Conservation (phyloP, 2,113 vertebrate genomes). For the Theristicus caerulescens region DNA sequence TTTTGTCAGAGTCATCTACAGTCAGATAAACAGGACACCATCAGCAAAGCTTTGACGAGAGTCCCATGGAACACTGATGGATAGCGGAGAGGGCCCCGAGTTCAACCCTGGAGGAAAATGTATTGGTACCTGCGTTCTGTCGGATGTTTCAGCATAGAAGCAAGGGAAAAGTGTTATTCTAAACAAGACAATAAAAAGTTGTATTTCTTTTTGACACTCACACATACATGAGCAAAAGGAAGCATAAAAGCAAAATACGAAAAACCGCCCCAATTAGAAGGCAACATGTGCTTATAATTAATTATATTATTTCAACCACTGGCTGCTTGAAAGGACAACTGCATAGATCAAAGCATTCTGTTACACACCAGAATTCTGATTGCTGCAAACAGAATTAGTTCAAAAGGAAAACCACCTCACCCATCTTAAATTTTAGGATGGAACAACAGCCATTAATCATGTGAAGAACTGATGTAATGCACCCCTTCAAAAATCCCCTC, state of each 20-base stretch:
- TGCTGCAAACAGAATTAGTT: background rate
- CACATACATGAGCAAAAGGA: background rate
- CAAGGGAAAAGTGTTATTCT: background rate
- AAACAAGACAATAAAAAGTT: background rate
- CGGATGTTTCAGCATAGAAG: background rate
- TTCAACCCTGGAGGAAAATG: background rate
- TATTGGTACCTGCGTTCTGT: background rate
- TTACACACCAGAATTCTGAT: background rate
- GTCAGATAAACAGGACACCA: background rate
- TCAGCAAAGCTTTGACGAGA: background rate
- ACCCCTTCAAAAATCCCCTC: background rate
- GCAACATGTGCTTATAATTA: background rate
- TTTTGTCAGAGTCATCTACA: background rate
- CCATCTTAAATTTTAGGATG: background rate
- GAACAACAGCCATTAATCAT: background rate
- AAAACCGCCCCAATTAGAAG: background rate
- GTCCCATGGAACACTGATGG: background rate
- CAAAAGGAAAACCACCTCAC: background rate
- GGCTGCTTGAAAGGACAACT: background rate
- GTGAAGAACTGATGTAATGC: background rate
- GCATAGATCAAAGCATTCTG: background rate
- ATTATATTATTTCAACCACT: background rate
- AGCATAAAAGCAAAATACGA: background rate
- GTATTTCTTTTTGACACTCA: background rate
- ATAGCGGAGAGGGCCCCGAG: rapidly evolving